A percentile compares a stretch with the other conserved stretches of the same genome.
phyloP scores from a whole-genome alignment of 2,888 invertebrate genomes.

The Cheilosia variabilis region DNA sequence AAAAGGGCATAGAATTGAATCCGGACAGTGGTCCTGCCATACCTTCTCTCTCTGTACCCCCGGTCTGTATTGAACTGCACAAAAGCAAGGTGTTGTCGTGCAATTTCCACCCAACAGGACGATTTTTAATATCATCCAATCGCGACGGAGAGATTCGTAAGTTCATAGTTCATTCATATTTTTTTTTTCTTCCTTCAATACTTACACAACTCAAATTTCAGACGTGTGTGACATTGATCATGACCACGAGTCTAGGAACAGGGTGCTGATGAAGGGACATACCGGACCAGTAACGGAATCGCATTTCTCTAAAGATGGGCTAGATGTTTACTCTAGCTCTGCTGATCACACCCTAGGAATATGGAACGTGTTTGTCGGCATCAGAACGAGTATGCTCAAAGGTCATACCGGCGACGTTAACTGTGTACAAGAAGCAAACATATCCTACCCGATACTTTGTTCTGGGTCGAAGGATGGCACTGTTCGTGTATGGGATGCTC shows the following conservation, averaged over 20 bases:
- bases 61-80: slow-evolving; percentile 25
- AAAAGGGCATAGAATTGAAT: slow-evolving; percentile 83
- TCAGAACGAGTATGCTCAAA: slow-evolving; percentile 94
- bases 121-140: slow-evolving; percentile 21
- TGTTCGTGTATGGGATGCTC: slow-evolving; percentile 95
- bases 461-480: slow-evolving; percentile 98
- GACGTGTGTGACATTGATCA: slow-evolving; percentile 90
- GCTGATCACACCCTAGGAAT: slow-evolving; percentile 97
- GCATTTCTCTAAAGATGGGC: slow-evolving; percentile 92
- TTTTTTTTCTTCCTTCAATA: background rate
- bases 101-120: slow-evolving; percentile 34
- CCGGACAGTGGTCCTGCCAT: slow-evolving; percentile 78
- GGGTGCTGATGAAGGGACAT: slow-evolving; percentile 96
- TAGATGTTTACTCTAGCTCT: slow-evolving; percentile 94
- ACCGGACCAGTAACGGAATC: slow-evolving; percentile 97
- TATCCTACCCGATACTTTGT: slow-evolving; percentile 90
- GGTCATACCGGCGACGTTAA: slow-evolving; percentile 92
- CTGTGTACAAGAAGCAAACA: slow-evolving; percentile 86
- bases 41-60: background rate
- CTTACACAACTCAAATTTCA: background rate
- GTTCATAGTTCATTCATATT: background rate
- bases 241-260: slow-evolving; percentile 98
- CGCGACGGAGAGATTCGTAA: slow-evolving; percentile 36
- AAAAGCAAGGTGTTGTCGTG: slow-evolving; percentile 36
- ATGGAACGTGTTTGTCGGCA: slow-evolving; percentile 97